Percentiles rank a stretch among this genome's conserved stretches.
These are phyloP conservation scores for Venturia canescens DNA, from an alignment of 1,140 invertebrate genomes.

Conservation along the genomic window DNA sequence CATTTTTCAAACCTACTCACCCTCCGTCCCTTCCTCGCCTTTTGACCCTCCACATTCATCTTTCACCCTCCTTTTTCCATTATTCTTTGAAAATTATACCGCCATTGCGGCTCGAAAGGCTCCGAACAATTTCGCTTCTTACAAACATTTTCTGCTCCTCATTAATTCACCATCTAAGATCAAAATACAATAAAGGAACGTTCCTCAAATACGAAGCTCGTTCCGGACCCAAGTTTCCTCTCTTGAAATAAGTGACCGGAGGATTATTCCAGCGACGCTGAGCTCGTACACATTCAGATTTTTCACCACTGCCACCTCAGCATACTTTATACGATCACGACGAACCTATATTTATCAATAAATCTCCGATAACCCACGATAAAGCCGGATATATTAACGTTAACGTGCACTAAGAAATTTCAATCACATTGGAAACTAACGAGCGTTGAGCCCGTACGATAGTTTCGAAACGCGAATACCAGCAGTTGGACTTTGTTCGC, in stretches of 20 bases:
- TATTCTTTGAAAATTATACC: neutral
- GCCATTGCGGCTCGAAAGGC: neutral
- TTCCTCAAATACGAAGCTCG: neutral
- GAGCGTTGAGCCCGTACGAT: neutral
- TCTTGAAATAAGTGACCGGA: no score
- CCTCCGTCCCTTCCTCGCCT: neutral
- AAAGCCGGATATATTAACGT: no score
- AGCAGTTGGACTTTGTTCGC: neutral
- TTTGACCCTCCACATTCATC: no score
- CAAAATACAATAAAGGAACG: neutral
- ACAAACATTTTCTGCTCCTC: constrained; percentile 9
- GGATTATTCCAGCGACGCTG: no score
- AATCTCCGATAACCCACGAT: no score
- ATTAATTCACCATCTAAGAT: neutral
- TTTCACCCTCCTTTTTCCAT: neutral
- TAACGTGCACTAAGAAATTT: no score
- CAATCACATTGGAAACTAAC: neutral
- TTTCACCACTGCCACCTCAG: no score
- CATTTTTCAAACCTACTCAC: neutral
- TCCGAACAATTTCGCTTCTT: neutral
- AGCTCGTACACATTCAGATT: no score
- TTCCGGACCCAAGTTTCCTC: no score
- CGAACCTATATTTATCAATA: no score
- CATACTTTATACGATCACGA: no score
- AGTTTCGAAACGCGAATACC: neutral